Evolutionary conservation across 1,140 invertebrate species (phyloP), one percentile per base, ranked within the genome.

Genomic region (Psix sp.): DNA sequence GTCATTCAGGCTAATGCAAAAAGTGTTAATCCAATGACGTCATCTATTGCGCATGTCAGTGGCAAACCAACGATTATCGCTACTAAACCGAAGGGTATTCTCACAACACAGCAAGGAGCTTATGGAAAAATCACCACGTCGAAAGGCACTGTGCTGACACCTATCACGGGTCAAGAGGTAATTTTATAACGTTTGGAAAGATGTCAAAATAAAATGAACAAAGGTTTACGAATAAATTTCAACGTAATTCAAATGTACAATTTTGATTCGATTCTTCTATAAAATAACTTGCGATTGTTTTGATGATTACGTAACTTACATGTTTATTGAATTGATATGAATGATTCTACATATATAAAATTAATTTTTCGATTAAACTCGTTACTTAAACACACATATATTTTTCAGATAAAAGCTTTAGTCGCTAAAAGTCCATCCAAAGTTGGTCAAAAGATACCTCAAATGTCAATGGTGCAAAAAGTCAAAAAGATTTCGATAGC

Each of bases 121-220:
- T 0, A 38, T 56, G 42, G 14, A 18, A 52, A n/a, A 15, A 52
- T 68, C 15, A 48, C 49, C 7, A 51, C 82, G 0, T 71, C 81
- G 0, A 86, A 87, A 71, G 86, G 85, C n/a, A 85, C 88, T 24
- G 74, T 88, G 21, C 49, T 89, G 18, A 88, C 85, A 0, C 86
- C 87, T n/a, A 82, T 88, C 36, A 83, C 82, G 17, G 80, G 82
- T 5, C 83, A 86, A 46, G 82, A 88, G 74, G 65, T 68, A 38
- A 13, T 5, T n/a, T n/a, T n/a, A n/a, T n/a, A n/a, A n/a, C n/a
- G n/a, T n/a, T n/a, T n/a, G n/a, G n/a, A n/a, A n/a, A n/a, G n/a
- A n/a, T n/a, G n/a, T n/a, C n/a, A n/a, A n/a, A n/a, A n/a, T n/a
- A n/a, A n/a, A n/a, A n/a, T n/a, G n/a, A n/a, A n/a, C n/a, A n/a